Evolutionary conservation across 2,113 vertebrate genomes (phyloP), one percentile per base, ranked within the genome.

Genomic region (Anser cygnoides): DNA sequence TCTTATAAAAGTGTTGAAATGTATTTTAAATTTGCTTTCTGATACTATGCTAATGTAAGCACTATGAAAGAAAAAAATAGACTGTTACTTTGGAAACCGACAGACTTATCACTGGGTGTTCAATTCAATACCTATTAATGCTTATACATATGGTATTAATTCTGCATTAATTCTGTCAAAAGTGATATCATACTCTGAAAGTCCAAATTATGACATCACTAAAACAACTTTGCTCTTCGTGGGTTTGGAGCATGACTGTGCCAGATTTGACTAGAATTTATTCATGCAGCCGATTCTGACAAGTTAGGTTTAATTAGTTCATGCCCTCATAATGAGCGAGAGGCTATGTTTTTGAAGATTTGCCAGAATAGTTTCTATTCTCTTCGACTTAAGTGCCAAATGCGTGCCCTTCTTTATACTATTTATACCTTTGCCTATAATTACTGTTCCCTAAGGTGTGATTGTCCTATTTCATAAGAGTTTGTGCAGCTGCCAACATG

Each of bases 401-500:
- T 95, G 96, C 95, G 90, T 97, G 96, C 74, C 96, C 96, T 98
- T 93, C 97, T 98, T 98, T 97, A 96, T 97, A 97, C 97, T 98
- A 98, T 98, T 98, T 98, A 98, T 99, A 99, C 98, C 98, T 98
- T 98, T 97, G 97, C 97, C 97, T 98, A 95, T 97, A 98, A 98
- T 98, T 99, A 98, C 98, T 98, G 97, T 97, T 98, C 98, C 98
- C 98, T 89, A 96, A 98, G 97, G 98, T 98, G 97, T 98, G 98
- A 98, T 98, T 98, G 98, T 98, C 98, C 98, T 98, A 98, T 98
- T 98, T 98, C 98, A 98, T 98, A 98, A 98, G 98, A 98, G 98
- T 98, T 98, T 98, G 98, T 97, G 98, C 98, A 98, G 98, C 98
- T 98, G 98, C 98, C 98, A 98, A 98, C 98, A 98, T 97, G 98